Base-by-base conservation (phyloP, 1,140 invertebrate species). In the Idris sp. region DNA sequence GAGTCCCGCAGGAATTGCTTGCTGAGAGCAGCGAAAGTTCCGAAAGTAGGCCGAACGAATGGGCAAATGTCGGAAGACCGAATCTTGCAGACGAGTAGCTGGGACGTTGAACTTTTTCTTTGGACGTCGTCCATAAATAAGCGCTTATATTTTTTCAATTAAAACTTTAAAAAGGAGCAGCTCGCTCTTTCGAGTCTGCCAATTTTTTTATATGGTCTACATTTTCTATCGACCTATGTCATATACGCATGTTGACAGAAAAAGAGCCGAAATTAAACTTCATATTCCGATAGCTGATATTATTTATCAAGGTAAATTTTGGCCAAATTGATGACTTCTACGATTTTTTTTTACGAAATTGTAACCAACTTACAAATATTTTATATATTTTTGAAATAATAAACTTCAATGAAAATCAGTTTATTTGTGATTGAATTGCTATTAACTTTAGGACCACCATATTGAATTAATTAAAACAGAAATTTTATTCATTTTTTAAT, bases 21-120 rank as follows among this genome's bases (percentile, higher is more conserved):
- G 61, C 71, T 56, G 46, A 54, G 62, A 54, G 62, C 44, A 74
- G 62, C 61, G 62, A 62, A 74, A 62, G 61, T 74, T 56, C 13
- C 54, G 59, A 51, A 28, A 58, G 43, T 18, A 16, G 36, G 53
- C 38, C 46, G 31, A 30, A 22, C 40, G 53, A 35, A 13, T 26
- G 19, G 43, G 54, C 15, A 35, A 44, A 64, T 35, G 54, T 31
- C 71, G 49, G 30, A 33, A 31, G 56, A 62, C 46, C 56, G 49
- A 74, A 74, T 74, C 56, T 74, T 62, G 26, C 41, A 46, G 48
- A 67, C 54, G 40, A 53, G 11, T 15, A 22, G 8, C 22, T 16
- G 36, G 68, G 74, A 71, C 77, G 58, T 59, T 74, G 59, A 64
- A 67, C 77, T 56, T 77, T 74, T 72, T 53, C 43, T 48, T 56